phyloP scores from a whole-genome alignment of 2,113 vertebrate species.

The Mormyrus lacerda region DNA sequence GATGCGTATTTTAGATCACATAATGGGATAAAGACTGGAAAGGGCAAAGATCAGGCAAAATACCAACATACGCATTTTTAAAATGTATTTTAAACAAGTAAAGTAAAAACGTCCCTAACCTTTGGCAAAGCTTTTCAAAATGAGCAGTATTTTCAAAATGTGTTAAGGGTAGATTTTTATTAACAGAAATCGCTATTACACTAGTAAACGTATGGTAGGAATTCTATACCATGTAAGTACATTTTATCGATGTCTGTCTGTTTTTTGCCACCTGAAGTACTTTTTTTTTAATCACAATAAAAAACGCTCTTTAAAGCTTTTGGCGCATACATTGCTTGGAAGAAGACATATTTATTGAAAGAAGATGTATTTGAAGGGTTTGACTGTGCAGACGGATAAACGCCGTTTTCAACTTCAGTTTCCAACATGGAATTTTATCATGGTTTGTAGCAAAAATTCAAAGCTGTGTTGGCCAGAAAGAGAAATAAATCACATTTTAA shows the following conservation, averaged over 20 bases:
- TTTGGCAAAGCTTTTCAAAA: neutral
- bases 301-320: neutral
- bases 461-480: neutral
- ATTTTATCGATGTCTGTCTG: neutral
- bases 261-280: conserved; percentile 20
- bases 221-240: neutral
- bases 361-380: neutral
- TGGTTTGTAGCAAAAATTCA: neutral
- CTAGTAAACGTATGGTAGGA: neutral
- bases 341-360: neutral
- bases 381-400: neutral
- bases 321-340: neutral
- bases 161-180: neutral
- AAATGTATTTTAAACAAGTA: neutral
- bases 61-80: neutral
- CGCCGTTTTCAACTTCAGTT: neutral
- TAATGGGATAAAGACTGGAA: neutral
- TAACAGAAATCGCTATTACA: neutral
- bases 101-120: neutral
- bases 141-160: neutral
- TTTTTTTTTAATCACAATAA: neutral
- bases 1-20: neutral
- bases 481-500: neutral
- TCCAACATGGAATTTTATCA: neutral
- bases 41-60: neutral